Evolutionary conservation across 2,113 vertebrate genomes (phyloP).

Genomic region (Tachycineta bicolor): DNA sequence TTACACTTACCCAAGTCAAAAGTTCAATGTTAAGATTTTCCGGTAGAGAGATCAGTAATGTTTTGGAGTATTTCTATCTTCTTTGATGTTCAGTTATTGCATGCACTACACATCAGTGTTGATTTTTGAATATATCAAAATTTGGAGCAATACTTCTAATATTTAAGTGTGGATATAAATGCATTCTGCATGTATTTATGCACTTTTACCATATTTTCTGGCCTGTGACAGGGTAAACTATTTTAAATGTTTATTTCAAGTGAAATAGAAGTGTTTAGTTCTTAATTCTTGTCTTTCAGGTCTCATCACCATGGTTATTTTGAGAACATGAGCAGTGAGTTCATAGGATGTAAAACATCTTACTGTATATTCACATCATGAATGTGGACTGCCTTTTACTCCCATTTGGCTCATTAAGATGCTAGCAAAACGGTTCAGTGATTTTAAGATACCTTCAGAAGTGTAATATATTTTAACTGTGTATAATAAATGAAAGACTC

Average conservation of each 20-base stretch:
- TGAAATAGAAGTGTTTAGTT: not conserved
- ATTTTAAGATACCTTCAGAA: slow-evolving; percentile 73
- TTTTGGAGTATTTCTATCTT: not conserved
- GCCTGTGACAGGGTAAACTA: not conserved
- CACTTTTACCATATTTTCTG: not conserved
- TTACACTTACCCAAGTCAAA: not conserved
- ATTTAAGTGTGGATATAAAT: not conserved
- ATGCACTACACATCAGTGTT: not conserved
- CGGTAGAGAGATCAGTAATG: not conserved
- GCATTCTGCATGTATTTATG: not conserved
- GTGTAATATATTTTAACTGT: slow-evolving; percentile 80
- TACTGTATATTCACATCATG: slow-evolving; percentile 74
- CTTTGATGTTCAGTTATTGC: not conserved
- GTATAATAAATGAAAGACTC: slow-evolving; percentile 76
- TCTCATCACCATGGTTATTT: slow-evolving; percentile 98
- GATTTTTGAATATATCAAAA: not conserved
- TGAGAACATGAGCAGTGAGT: slow-evolving; percentile 80
- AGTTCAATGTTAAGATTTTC: not conserved
- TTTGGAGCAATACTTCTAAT: not conserved
- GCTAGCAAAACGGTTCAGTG: slow-evolving; percentile 68
- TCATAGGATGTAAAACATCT: slow-evolving; percentile 66
- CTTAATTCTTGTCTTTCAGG: slow-evolving; percentile 78
- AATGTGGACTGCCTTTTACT: slow-evolving; percentile 79
- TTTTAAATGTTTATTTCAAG: not conserved
- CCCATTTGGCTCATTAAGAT: slow-evolving; percentile 69